Percentiles rank a stretch among this genome's conserved stretches.
Evolutionary conservation across 1,140 invertebrate species (phyloP).

Genomic region (Tetragnatha versicolor): DNA sequence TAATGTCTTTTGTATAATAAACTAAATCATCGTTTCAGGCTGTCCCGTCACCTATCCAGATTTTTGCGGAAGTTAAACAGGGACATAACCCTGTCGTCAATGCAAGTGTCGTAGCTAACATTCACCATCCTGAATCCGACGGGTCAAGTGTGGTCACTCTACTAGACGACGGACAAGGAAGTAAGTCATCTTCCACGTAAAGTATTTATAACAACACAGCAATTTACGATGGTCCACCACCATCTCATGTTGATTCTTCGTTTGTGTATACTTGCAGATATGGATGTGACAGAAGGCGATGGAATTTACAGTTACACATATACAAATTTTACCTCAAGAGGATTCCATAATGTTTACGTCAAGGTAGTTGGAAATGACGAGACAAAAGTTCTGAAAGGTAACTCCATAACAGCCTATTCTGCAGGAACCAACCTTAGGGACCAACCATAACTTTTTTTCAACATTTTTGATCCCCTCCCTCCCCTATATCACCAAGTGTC

Average conservation of each 20-base stretch:
- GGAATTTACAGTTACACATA: conserved; percentile 74
- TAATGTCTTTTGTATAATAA: too few species aligned
- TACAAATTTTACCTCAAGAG: conserved; percentile 64
- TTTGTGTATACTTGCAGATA: conserved; percentile 67
- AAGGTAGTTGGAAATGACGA: conserved; percentile 36
- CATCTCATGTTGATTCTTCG: too few species aligned
- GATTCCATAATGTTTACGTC: conserved; percentile 63
- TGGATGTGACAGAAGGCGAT: conserved; percentile 72
- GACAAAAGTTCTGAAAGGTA: conserved; percentile 10
- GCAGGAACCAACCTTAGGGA: too few species aligned
- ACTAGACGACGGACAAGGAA: conserved; percentile 58
- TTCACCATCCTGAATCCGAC: conserved; percentile 58
- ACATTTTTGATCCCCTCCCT: too few species aligned
- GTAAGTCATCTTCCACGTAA: conserved; percentile 37
- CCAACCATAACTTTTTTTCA: too few species aligned
- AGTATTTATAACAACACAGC: too few species aligned
- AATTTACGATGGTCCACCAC: too few species aligned
- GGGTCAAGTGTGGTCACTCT: conserved; percentile 52
- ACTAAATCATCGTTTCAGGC: too few species aligned
- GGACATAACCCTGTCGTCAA: conserved; percentile 60
- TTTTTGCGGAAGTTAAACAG: conserved; percentile 61
- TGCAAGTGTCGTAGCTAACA: conserved; percentile 60
- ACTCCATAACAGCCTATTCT: too few species aligned
- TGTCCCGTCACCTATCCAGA: conserved; percentile 56
- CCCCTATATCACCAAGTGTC: too few species aligned